Conservation (phyloP, 2,888 invertebrate species). For the Tuta absoluta region DNA sequence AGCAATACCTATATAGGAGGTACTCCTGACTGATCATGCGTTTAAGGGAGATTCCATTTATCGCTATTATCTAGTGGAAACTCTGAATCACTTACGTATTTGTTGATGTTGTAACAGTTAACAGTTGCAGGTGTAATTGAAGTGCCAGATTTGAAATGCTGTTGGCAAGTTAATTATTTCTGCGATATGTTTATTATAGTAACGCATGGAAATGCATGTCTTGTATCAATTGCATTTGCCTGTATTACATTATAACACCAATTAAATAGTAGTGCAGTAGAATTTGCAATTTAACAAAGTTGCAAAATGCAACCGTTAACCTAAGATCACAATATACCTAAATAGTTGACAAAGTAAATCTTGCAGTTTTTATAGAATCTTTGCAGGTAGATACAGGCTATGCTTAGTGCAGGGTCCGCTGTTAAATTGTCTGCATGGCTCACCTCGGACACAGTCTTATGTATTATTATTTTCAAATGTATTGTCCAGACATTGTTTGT, state of each 20-base stretch:
- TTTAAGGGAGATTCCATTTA: conserved; percentile 10
- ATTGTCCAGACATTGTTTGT: too few species aligned
- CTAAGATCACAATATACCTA: background rate
- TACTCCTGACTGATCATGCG: background rate
- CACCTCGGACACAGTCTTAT: too few species aligned
- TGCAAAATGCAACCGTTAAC: background rate
- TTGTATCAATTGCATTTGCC: background rate
- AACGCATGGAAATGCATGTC: conserved; percentile 1
- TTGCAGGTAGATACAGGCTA: too few species aligned
- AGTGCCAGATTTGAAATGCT: conserved; percentile 9
- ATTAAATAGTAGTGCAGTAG: background rate
- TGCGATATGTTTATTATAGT: background rate
- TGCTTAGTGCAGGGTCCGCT: too few species aligned
- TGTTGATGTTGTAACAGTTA: conserved; percentile 13
- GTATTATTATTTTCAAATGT: too few species aligned
- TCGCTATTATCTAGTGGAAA: conserved; percentile 7
- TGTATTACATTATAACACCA: background rate
- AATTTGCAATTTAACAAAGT: background rate
- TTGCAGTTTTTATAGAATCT: too few species aligned
- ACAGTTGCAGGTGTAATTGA: conserved; percentile 11
- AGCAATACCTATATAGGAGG: background rate
- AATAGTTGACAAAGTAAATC: too few species aligned
- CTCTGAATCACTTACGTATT: background rate
- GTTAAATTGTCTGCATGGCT: too few species aligned
- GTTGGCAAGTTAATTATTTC: conserved; percentile 13